Evolutionary conservation across 1,140 invertebrate genomes (phyloP).

Genomic region (Listronotus bonariensis): DNA sequence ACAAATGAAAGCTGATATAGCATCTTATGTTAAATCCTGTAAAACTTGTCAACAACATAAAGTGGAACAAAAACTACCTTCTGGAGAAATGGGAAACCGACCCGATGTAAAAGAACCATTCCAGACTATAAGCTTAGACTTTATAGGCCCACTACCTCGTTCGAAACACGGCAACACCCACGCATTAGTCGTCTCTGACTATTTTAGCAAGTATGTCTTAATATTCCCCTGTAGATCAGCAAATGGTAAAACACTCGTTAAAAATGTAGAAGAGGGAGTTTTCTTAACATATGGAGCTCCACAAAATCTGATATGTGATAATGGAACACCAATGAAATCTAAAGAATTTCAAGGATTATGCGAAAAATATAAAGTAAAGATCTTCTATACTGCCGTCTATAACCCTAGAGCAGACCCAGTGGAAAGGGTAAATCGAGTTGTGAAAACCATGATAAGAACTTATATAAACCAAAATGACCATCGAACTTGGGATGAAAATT

Average conservation of each 20-base stretch:
- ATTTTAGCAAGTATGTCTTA: constrained; percentile 47
- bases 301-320: background rate
- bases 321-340: background rate
- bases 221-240: constrained; percentile 21
- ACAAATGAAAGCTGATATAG: constrained; percentile 27
- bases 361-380: too few relatives aligned
- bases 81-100: constrained; percentile 41
- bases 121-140: constrained; percentile 42
- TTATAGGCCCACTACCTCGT: constrained; percentile 46
- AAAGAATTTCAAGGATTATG: constrained; percentile 36
- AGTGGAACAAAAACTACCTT: constrained; percentile 34
- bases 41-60: constrained; percentile 41
- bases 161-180: constrained; percentile 44
- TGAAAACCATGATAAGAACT: too few relatives aligned
- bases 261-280: constrained; percentile 34
- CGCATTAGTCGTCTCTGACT: constrained; percentile 50
- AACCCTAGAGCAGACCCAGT: too few relatives aligned
- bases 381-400: too few relatives aligned
- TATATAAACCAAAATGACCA: too few relatives aligned
- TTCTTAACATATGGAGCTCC: constrained; percentile 36
- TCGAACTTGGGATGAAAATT: too few relatives aligned
- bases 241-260: constrained; percentile 17
- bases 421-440: too few relatives aligned
- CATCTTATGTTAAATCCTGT: constrained; percentile 42
- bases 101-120: constrained; percentile 40